phyloP scores from a whole-genome alignment of 1,140 invertebrate species.

The Penaeus indicus region DNA sequence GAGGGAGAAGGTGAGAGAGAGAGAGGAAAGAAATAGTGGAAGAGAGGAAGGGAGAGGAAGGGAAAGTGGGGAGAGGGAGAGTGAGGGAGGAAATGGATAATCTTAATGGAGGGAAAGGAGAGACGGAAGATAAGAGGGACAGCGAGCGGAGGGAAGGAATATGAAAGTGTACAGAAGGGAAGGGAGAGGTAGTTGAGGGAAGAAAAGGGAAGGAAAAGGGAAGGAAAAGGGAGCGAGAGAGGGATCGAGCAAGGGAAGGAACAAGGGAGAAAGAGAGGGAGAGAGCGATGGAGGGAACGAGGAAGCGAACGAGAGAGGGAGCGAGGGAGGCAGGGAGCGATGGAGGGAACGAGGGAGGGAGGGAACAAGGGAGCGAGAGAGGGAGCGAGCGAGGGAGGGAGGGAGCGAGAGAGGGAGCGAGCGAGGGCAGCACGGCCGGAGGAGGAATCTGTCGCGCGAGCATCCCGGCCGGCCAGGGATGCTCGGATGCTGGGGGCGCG shows the following conservation, averaged over 20 bases:
- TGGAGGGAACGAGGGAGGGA: neutral
- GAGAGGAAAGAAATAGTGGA: neutral
- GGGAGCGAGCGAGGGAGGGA: neutral
- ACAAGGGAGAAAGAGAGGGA: neutral
- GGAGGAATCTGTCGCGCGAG: neutral
- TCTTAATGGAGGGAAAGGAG: too few species aligned
- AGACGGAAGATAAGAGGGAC: too few species aligned
- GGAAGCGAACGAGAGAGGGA: neutral
- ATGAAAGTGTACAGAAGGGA: neutral
- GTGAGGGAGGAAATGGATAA: too few species aligned
- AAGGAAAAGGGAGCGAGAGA: neutral
- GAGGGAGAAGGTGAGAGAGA: conserved; percentile 26
- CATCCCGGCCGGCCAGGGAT: too few species aligned
- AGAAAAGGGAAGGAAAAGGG: neutral
- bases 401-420: neutral
- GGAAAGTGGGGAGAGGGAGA: neutral
- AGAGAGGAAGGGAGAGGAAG: neutral
- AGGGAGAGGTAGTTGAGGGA: neutral
- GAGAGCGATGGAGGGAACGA: neutral
- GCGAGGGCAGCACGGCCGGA: neutral
- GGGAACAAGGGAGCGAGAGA: neutral
- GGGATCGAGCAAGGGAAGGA: neutral
- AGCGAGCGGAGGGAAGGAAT: too few species aligned
- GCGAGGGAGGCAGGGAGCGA: neutral
- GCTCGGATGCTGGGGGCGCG: too few species aligned